Evolutionary conservation across 2,888 invertebrate genomes (phyloP).

Genomic region (Leptopterna dolabrata): DNA sequence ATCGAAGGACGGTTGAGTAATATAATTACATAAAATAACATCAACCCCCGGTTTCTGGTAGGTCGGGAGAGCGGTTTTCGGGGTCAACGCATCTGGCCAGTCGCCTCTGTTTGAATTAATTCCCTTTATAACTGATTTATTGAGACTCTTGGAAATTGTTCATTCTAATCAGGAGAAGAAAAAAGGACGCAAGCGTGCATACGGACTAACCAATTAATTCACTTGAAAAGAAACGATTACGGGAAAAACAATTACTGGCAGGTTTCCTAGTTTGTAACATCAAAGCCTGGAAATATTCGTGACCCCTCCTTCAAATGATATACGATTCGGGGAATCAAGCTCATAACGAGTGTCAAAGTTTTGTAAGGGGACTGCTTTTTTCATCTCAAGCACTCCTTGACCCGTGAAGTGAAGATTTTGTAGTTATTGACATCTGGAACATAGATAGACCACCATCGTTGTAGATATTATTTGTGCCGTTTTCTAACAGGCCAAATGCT

Average conservation of each 20-base stretch:
- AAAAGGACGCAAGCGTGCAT: neutral
- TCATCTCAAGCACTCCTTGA: no score
- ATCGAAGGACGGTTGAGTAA: neutral
- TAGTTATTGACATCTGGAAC: no score
- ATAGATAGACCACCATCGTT: no score
- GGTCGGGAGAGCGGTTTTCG: constrained; percentile 39
- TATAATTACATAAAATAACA: constrained; percentile 31
- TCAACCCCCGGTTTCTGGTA: constrained; percentile 10
- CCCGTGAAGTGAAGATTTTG: no score
- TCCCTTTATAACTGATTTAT: neutral
- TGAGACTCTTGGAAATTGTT: neutral
- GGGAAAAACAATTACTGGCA: neutral
- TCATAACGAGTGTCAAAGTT: neutral
- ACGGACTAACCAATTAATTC: neutral
- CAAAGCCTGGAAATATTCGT: neutral
- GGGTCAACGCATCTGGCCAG: constrained; percentile 4
- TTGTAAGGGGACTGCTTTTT: neutral
- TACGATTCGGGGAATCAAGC: neutral
- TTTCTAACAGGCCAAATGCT: no score
- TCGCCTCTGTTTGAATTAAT: constrained; percentile 7
- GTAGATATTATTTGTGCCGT: no score
- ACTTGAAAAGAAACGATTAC: neutral
- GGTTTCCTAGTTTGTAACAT: neutral
- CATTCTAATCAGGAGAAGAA: neutral
- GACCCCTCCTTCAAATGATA: neutral